These are phyloP conservation scores for Tetragonisca angustula DNA, from an alignment of 2,888 invertebrate species.

Conservation along the genomic window DNA sequence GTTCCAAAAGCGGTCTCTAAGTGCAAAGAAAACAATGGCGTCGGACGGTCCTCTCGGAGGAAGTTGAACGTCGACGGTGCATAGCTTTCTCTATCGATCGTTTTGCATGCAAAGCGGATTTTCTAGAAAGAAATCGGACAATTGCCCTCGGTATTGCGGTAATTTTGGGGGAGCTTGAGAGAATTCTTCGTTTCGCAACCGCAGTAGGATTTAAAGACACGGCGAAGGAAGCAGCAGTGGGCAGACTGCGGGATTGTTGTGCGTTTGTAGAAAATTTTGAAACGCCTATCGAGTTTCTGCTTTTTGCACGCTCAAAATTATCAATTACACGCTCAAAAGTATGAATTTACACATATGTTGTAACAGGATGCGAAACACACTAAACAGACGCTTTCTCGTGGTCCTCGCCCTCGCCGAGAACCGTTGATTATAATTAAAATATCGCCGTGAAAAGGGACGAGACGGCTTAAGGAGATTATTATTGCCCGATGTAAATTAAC, in stretches of 20 bases:
- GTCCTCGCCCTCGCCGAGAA: not conserved
- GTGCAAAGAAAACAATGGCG: conserved; percentile 18
- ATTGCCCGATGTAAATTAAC: conserved; percentile 35
- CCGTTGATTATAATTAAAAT: conserved; percentile 33
- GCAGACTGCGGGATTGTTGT: no score
- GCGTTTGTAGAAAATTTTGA: no score
- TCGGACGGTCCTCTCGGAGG: not conserved
- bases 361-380: not conserved
- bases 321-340: no score
- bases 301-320: no score
- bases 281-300: no score
- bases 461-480: conserved; percentile 29
- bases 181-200: not conserved
- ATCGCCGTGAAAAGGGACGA: not conserved
- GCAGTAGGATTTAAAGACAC: not conserved
- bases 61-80: no score
- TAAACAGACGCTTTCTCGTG: not conserved
- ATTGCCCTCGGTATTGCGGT: not conserved
- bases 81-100: no score
- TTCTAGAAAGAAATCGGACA: not conserved
- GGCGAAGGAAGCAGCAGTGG: not conserved
- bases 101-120: not conserved
- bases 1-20: conserved; percentile 36
- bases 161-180: not conserved
- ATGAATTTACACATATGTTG: no score